Conservation (phyloP, 1,140 invertebrate genomes). For the Euwallacea similis region DNA sequence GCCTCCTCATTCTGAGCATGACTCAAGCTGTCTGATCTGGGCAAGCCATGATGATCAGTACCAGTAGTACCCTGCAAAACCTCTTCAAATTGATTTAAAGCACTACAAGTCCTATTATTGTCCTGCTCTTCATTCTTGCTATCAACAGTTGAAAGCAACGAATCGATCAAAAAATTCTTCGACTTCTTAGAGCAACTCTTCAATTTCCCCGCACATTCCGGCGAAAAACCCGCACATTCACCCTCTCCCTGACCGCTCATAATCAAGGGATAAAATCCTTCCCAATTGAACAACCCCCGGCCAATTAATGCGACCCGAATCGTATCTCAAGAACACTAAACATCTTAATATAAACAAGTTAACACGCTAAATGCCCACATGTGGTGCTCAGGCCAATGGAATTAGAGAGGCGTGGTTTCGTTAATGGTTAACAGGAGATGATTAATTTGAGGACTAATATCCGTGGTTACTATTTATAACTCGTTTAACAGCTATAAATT, state of each 20-base stretch:
- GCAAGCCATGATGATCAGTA: too few relatives aligned
- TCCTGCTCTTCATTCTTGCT: background rate
- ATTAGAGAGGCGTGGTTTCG: background rate
- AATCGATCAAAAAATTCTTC: constrained; percentile 16
- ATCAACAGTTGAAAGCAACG: background rate
- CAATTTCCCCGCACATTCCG: background rate
- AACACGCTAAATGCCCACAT: background rate
- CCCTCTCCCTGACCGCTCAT: background rate
- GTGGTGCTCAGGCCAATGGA: background rate
- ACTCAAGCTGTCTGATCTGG: too few relatives aligned
- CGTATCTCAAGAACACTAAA: background rate
- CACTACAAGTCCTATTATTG: background rate
- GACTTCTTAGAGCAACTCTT: constrained; percentile 13
- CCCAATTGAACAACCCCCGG: too few relatives aligned
- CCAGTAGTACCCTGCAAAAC: too few relatives aligned
- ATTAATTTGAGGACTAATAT: constrained; percentile 1
- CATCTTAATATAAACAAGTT: constrained; percentile 6
- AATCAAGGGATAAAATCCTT: background rate
- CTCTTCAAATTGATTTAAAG: too few relatives aligned
- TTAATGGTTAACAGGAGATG: background rate
- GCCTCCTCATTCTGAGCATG: too few relatives aligned
- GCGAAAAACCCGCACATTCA: background rate
- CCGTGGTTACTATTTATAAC: background rate
- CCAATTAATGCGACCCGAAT: too few relatives aligned
- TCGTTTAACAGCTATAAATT: background rate